These are phyloP conservation scores for Cygnus atratus DNA, from an alignment of 2,113 vertebrate species.

Conservation along the genomic window DNA sequence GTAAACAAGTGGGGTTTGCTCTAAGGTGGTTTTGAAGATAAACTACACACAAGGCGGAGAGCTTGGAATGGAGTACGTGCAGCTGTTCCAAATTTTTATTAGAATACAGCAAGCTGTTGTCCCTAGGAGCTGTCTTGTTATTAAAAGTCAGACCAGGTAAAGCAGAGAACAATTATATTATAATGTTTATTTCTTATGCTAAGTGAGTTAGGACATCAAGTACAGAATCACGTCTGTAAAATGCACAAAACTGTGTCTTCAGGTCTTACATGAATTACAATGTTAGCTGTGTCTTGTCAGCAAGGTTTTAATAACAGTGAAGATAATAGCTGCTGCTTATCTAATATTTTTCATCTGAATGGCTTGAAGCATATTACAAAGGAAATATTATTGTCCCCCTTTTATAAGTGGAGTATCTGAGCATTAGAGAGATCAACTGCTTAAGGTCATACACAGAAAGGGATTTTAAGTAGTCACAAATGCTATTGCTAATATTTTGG, in stretches of 20 bases:
- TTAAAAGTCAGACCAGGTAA: constrained; percentile 31
- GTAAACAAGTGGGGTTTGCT: constrained; percentile 43
- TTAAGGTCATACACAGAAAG: not conserved
- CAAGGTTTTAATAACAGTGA: constrained; percentile 18
- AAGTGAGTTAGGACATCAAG: not conserved
- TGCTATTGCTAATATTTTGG: not conserved
- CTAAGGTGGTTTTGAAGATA: constrained; percentile 52
- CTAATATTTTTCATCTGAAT: constrained; percentile 1
- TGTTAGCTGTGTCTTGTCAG: not conserved
- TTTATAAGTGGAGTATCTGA: not conserved
- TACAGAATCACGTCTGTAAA: not conserved
- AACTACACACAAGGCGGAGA: constrained; percentile 3
- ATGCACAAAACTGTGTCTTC: not conserved
- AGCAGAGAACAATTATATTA: constrained; percentile 7
- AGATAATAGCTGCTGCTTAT: constrained; percentile 1
- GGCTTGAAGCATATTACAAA: not conserved
- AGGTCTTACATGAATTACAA: not conserved
- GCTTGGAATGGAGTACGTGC: not conserved
- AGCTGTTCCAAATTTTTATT: constrained; percentile 26
- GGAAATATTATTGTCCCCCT: not conserved
- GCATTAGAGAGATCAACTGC: not conserved
- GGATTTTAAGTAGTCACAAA: not conserved
- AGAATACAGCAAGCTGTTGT: not conserved
- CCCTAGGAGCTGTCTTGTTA: not conserved
- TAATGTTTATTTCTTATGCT: not conserved